Base-by-base conservation (phyloP, 2,888 invertebrate species). In the Ferdinandea cuprea region DNA sequence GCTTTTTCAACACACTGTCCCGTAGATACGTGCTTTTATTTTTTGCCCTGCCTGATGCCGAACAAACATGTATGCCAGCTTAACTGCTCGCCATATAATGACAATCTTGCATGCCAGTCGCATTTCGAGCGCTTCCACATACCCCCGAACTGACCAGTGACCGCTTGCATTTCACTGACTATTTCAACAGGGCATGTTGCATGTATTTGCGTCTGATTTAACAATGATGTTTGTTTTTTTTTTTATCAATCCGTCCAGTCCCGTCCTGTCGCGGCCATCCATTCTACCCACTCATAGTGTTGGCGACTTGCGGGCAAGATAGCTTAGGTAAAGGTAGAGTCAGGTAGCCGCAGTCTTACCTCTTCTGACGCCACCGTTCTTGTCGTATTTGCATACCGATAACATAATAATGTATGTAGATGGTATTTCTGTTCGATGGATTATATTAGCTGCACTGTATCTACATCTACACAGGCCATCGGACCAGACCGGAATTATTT, bases 301-400 rank as follows among this genome's bases (percentile, higher is more conserved):
- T 28, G 30, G 13, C 46, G 13, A 15, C 21, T 28, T 7, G 30
- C 6, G 11, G 63, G 25, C 19, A 32, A 63, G 19, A 9, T 61
- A 61, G 56, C 46, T n/a, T 63, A 7, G 17, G 13, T 42, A 2
- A 2, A 42, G 15, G 13, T 7, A 46, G 30, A 17, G 52, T 46
- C 76, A 73, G 66, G 59, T 66, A 77, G 61, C 61, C n/a, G 44
- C 54, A 48, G 37, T 17, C 40, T 56, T 58, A 21, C 32, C 56
- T 32, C 11, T 19, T 19, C 35, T 48, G 65, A 56, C 68, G 56
- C 65, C 56, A 54, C 17, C 11, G 25, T 65, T 65, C 44, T 50
- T 59, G 65, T 50, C 17, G 35, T 63, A 80, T 80, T 80, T 80
- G 76, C 80, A 80, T 80, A 68, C 13, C 28, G 42, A 63, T 56